phyloP scores from a whole-genome alignment of 2,888 invertebrate species.

The Chorisops tibialis region DNA sequence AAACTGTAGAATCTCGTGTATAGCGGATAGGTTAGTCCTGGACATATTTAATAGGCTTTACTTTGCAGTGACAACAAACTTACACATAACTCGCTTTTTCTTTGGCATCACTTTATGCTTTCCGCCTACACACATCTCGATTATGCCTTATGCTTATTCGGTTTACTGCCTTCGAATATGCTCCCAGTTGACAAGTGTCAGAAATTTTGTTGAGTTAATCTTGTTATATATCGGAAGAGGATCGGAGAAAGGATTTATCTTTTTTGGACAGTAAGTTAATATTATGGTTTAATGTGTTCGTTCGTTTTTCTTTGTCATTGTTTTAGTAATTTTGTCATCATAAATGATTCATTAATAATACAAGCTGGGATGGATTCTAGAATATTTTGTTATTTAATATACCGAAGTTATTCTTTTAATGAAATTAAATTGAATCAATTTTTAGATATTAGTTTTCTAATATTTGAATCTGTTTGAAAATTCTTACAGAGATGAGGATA shows the following conservation, averaged over 20 bases:
- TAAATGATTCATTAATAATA: too few relatives aligned
- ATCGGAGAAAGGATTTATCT: conserved; percentile 17
- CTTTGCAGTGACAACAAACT: conserved; percentile 15
- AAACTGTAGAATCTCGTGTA: neutral
- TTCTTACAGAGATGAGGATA: too few relatives aligned
- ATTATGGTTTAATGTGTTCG: conserved; percentile 3
- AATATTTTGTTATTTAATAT: too few relatives aligned
- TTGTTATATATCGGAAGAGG: conserved; percentile 14
- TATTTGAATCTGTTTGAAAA: too few relatives aligned
- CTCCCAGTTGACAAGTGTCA: conserved; percentile 30
- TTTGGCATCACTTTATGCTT: neutral
- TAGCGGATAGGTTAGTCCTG: neutral
- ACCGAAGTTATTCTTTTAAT: too few relatives aligned
- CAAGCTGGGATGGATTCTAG: too few relatives aligned
- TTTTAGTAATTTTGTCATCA: too few relatives aligned
- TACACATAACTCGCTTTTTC: neutral
- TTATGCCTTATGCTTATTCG: neutral
- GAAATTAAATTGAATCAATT: too few relatives aligned
- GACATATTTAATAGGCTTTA: conserved; percentile 24
- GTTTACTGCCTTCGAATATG: neutral
- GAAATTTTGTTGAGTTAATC: conserved; percentile 31
- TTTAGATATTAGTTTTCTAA: too few relatives aligned
- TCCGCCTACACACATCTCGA: too few relatives aligned
- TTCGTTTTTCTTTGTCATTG: too few relatives aligned
- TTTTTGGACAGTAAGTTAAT: conserved; percentile 2